Conservation (phyloP, 2,113 vertebrate genomes). For the Leucopsar rothschildi region DNA sequence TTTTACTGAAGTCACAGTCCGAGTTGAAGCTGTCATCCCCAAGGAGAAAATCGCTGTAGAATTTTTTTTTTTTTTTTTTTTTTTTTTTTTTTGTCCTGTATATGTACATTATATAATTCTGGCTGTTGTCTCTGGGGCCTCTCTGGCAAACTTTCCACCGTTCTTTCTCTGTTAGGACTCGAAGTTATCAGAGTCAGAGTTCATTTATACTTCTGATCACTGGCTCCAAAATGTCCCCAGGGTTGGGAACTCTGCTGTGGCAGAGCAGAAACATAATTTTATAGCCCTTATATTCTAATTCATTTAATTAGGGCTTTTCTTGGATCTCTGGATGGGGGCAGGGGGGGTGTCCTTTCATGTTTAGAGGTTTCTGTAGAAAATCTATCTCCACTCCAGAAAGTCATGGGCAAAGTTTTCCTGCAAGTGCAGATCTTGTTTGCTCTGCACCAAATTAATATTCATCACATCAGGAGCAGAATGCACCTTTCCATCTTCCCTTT, state of each 20-base stretch:
- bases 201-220: slow-evolving; percentile 20
- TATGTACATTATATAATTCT: neutral
- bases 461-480: neutral
- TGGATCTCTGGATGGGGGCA: neutral
- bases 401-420: neutral
- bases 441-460: slow-evolving; percentile 6
- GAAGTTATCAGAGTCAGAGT: slow-evolving; percentile 60
- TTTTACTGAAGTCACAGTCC: neutral
- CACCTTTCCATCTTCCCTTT: neutral
- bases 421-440: neutral
- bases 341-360: slow-evolving; percentile 17
- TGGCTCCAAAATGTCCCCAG: slow-evolving; percentile 14
- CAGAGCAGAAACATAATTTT: slow-evolving; percentile 52
- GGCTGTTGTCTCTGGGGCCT: slow-evolving; percentile 28
- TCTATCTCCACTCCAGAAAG: slow-evolving; percentile 3
- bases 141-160: neutral
- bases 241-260: slow-evolving; percentile 15
- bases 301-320: slow-evolving; percentile 47
- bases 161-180: slow-evolving; percentile 39
- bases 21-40: neutral
- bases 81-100: neutral
- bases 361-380: slow-evolving; percentile 34
- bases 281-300: slow-evolving; percentile 10
- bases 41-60: neutral
- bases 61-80: neutral